Conservation (phyloP, 1,140 invertebrate genomes). For the Drosophila fuyamai region DNA sequence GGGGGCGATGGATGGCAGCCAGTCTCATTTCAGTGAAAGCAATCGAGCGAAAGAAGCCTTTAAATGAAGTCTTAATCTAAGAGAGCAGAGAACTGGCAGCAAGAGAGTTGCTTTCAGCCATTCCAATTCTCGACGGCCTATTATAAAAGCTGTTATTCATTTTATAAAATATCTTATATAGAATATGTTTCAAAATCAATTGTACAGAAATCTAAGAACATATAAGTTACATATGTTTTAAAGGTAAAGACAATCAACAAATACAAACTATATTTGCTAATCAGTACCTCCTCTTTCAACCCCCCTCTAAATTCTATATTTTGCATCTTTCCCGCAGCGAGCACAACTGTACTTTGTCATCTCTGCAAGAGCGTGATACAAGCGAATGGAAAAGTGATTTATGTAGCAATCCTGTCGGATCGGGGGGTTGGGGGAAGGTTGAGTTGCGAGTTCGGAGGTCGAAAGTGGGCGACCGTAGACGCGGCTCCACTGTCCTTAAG, state of each 20-base stretch:
- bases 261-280: not conserved
- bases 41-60: not conserved
- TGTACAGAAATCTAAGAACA: no score
- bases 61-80: not conserved
- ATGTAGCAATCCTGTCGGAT: slow-evolving; percentile 36
- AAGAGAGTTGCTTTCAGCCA: no score
- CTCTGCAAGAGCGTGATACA: slow-evolving; percentile 14
- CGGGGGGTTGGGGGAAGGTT: not conserved
- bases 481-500: slow-evolving; percentile 46
- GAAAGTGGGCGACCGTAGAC: not conserved
- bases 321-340: not conserved
- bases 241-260: no score
- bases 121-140: no score
- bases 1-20: not conserved
- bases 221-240: no score
- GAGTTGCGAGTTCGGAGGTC: not conserved
- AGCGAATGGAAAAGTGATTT: slow-evolving; percentile 41
- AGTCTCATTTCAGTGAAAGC: slow-evolving; percentile 27
- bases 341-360: slow-evolving; percentile 36
- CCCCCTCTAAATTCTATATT: not conserved
- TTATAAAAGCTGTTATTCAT: no score
- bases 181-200: no score
- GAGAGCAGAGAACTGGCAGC: not conserved
- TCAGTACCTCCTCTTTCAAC: not conserved
- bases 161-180: no score